phyloP scores from a whole-genome alignment of 2,888 invertebrate genomes.

The Xanthia togata region DNA sequence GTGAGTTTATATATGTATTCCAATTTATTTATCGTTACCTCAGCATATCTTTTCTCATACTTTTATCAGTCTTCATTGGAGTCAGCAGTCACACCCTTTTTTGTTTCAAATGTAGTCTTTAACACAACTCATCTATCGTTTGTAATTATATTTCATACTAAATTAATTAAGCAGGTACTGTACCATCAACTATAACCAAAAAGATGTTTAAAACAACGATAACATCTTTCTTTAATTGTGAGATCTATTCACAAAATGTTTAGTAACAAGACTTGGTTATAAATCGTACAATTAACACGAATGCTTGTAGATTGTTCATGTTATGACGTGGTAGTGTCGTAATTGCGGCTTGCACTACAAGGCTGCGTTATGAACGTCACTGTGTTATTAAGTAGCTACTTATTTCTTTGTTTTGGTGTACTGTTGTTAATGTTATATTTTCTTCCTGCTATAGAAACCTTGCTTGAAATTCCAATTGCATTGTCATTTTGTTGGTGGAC shows the following conservation, averaged over 20 bases:
- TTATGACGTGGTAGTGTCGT: slow-evolving; percentile 45
- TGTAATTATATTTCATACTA: not conserved
- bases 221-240: slow-evolving; percentile 43
- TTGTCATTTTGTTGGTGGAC: not conserved
- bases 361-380: slow-evolving; percentile 48
- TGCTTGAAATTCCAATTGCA: slow-evolving; percentile 18
- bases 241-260: slow-evolving; percentile 56
- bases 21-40: not conserved
- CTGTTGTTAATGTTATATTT: slow-evolving; percentile 20
- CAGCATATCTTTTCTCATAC: not conserved
- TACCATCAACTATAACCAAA: slow-evolving; percentile 8
- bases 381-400: slow-evolving; percentile 43
- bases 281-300: slow-evolving; percentile 69
- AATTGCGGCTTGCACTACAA: slow-evolving; percentile 64
- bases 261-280: slow-evolving; percentile 62
- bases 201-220: slow-evolving; percentile 27
- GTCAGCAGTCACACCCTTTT: not conserved
- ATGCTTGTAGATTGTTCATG: slow-evolving; percentile 47
- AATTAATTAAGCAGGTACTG: not conserved
- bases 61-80: no score
- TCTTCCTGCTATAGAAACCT: slow-evolving; percentile 30
- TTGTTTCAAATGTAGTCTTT: not conserved
- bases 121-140: not conserved
- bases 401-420: slow-evolving; percentile 49
- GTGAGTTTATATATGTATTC: no score